phyloP scores from a whole-genome alignment of 2,888 invertebrate species.

The Acanthococcus lagerstroemiae region DNA sequence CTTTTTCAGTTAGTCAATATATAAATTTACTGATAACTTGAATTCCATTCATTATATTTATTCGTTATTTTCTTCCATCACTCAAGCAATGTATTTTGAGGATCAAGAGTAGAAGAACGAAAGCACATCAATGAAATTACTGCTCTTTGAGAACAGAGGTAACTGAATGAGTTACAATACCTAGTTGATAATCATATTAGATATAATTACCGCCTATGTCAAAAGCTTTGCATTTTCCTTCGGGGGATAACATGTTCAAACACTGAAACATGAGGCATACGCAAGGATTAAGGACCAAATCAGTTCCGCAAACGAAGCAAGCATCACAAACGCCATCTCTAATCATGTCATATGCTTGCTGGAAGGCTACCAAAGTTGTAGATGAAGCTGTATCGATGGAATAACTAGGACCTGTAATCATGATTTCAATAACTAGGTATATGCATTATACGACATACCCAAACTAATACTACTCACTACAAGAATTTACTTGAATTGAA shows the following conservation, averaged over 20 bases:
- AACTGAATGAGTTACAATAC: background rate
- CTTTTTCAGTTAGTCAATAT: too few species aligned
- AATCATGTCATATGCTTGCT: conserved; percentile 42
- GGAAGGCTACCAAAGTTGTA: conserved; percentile 48
- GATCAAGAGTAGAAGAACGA: too few species aligned
- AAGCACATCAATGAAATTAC: too few species aligned
- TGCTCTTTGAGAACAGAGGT: background rate
- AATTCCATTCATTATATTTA: too few species aligned
- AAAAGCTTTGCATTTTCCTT: conserved; percentile 86
- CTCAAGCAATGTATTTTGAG: too few species aligned
- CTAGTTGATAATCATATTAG: background rate
- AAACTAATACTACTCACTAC: too few species aligned
- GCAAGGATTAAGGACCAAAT: conserved; percentile 82
- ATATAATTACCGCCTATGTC: conserved; percentile 58
- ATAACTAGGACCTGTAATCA: conserved; percentile 47
- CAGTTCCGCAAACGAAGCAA: conserved; percentile 54
- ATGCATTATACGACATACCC: too few species aligned
- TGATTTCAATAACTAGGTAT: too few species aligned
- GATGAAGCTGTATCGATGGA: conserved; percentile 52
- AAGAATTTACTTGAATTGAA: too few species aligned
- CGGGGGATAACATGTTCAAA: conserved; percentile 82
- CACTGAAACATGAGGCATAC: conserved; percentile 87
- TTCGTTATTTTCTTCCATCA: too few species aligned
- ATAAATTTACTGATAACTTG: too few species aligned
- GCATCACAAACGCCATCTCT: conserved; percentile 44